Evolutionary conservation across 2,797 vertebrate genomes (phyloP).

Genomic region (Danio choprae): DNA sequence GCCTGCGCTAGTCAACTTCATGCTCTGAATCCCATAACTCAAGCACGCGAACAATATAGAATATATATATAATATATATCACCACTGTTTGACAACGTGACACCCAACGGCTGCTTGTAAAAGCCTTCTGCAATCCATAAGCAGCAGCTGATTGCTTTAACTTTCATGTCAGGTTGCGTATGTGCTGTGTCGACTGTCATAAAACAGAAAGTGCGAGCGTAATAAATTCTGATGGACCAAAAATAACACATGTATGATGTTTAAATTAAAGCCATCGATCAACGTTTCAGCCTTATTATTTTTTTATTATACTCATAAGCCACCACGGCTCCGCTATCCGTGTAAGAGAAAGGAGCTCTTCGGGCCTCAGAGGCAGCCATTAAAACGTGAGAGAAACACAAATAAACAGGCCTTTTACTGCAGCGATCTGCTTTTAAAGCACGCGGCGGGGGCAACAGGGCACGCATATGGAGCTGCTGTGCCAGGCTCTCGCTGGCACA

Average conservation of each 20-base stretch:
- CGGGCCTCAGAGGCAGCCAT: conserved; percentile 57
- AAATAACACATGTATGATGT: conserved; percentile 58
- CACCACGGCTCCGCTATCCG: conserved; percentile 48
- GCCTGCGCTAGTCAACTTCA: background rate
- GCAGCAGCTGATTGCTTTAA: conserved; percentile 34
- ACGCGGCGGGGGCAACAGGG: conserved; percentile 47
- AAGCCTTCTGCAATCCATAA: conserved; percentile 17
- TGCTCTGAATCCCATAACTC: background rate
- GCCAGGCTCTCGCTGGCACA: conserved; percentile 58
- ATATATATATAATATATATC: background rate
- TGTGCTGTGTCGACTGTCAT: conserved; percentile 28
- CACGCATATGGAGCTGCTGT: conserved; percentile 60
- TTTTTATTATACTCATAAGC: conserved; percentile 49
- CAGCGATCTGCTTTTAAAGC: conserved; percentile 53
- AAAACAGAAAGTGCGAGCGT: conserved; percentile 36
- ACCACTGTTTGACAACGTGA: conserved; percentile 27
- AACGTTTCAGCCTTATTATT: conserved; percentile 53
- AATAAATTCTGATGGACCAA: conserved; percentile 48
- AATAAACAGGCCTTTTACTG: conserved; percentile 66
- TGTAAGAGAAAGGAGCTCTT: conserved; percentile 37
- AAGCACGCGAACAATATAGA: background rate
- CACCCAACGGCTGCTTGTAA: conserved; percentile 29
- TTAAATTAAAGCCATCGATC: conserved; percentile 64
- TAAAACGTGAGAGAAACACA: conserved; percentile 63
- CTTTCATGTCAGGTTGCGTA: conserved; percentile 35